Evolutionary conservation across 2,113 vertebrate species (phyloP).

Genomic region (Osmerus eperlanus): DNA sequence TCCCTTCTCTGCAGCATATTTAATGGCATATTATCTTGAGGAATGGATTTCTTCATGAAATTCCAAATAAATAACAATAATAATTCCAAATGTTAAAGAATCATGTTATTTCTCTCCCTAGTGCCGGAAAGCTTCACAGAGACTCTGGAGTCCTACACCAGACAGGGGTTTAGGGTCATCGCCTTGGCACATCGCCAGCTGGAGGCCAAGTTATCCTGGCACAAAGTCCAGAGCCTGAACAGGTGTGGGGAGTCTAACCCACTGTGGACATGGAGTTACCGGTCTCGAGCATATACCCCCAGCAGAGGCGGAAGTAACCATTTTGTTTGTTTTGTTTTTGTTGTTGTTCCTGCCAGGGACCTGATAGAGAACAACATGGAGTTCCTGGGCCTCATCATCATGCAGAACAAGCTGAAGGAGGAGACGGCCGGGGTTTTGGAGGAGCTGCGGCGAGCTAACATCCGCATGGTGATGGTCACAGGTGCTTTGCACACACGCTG

Average conservation of each 20-base stretch:
- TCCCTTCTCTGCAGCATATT: too few relatives aligned
- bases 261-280: too few relatives aligned
- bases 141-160: conserved; percentile 90
- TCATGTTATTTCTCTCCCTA: conserved; percentile 42
- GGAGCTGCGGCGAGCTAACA: conserved; percentile 85
- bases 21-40: too few relatives aligned
- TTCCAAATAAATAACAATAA: too few relatives aligned
- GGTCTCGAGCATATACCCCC: too few relatives aligned
- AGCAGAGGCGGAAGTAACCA: background rate
- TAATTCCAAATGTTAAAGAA: too few relatives aligned
- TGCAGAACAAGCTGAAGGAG: conserved; percentile 96
- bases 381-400: conserved; percentile 94
- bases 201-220: conserved; percentile 92
- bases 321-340: background rate
- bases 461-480: conserved; percentile 98
- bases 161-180: conserved; percentile 94
- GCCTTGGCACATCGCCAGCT: conserved; percentile 91
- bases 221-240: conserved; percentile 91
- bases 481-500: conserved; percentile 67
- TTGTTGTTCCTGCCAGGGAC: conserved; percentile 71
- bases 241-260: conserved; percentile 67
- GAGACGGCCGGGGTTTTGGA: conserved; percentile 90
- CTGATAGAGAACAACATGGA: conserved; percentile 92
- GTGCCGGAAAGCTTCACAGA: conserved; percentile 86
- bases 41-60: too few relatives aligned